phyloP scores from a whole-genome alignment of 2,113 vertebrate genomes.

The Pandion haliaetus region DNA sequence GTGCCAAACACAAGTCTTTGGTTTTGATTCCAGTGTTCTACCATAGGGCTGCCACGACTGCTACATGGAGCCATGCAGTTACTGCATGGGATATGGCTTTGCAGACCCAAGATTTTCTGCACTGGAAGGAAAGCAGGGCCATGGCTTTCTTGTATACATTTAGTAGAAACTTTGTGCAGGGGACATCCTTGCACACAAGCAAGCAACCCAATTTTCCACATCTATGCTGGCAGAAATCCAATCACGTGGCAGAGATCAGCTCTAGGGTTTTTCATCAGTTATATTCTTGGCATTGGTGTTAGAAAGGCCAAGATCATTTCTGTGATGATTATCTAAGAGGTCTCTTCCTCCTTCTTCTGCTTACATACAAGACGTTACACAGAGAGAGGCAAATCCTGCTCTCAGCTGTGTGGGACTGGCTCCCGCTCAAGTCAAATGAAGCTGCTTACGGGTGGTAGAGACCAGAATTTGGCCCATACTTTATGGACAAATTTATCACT shows the following conservation, averaged over 20 bases:
- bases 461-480: background rate
- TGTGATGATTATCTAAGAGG: background rate
- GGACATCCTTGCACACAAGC: background rate
- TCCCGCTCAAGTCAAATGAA: background rate
- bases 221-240: background rate
- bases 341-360: background rate
- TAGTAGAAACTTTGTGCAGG: background rate
- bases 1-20: background rate
- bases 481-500: background rate
- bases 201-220: background rate
- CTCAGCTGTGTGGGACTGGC: background rate
- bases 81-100: background rate
- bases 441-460: background rate
- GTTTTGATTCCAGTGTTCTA: background rate
- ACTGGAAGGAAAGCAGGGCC: background rate
- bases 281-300: background rate
- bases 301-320: background rate
- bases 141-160: background rate
- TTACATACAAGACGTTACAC: background rate
- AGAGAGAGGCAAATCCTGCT: background rate
- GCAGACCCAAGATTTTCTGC: background rate
- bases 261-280: background rate
- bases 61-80: background rate
- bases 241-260: background rate
- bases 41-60: background rate